Base-by-base conservation (phyloP, 2,113 vertebrate species). In the Mobula birostris region DNA sequence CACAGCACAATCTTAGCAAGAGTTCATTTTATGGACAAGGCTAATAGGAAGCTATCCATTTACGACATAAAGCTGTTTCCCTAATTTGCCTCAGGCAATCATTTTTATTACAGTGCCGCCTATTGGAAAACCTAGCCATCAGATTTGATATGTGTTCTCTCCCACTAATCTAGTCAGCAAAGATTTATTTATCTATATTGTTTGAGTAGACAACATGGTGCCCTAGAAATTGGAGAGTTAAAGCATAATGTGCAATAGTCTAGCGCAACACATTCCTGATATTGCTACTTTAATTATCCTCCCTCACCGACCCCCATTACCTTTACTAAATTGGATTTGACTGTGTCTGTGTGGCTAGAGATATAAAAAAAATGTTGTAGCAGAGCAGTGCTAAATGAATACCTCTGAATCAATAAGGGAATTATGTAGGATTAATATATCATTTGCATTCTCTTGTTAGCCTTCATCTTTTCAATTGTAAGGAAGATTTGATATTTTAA, bases 241-340 rank as follows among this genome's bases (percentile, higher is more conserved):
- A 48, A 56, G 70, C 9, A 7, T 40, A 92, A 68, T 40, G 32
- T 11, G 32, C 66, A 92, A 92, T 15, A 74, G 3, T 48, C 11
- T 74, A 76, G 70, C 91, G 40, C 9, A 74, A 93, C 91, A 70
- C 72, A 93, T 29, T 93, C 24, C 21, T 74, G 91, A 74, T 74
- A 29, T 93, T 76, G 56, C 68, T 17, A 92, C 32, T 92, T 92
- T 74, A 72, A 92, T 48, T 72, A 72, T 21, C 66, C 32, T n/a
- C 68, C 17, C 32, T 32, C 68, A 36, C 91, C 9, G 9, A 0
- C 79, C 29, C 79, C 79, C 79, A 32, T 93, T 76, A 29, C 91
- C 32, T 70, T 24, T 93, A 27, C 40, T 76, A 56, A 93, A 74
- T 76, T 93, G 68, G 68, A 76, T 93, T 93, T 74, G 32, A 72